Conservation (phyloP, 2,888 invertebrate species). For the Dryobota labecula region DNA sequence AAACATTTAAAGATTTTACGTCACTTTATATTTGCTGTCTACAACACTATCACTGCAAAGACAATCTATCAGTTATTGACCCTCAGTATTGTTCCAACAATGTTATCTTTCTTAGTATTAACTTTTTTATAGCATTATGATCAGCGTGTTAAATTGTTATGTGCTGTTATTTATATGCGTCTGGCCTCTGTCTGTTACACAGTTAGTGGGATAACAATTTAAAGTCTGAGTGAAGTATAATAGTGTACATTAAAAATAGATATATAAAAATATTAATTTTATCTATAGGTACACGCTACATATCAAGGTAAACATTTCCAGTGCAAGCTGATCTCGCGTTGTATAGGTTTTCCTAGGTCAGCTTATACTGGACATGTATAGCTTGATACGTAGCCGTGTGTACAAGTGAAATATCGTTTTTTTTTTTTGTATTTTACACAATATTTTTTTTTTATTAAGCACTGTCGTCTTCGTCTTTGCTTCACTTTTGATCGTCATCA, state of each 20-base stretch:
- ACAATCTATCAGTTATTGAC: slow-evolving; percentile 51
- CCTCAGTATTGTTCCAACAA: slow-evolving; percentile 31
- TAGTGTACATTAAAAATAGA: not conserved
- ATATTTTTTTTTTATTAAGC: too few species aligned
- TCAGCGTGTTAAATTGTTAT: slow-evolving; percentile 7
- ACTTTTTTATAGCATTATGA: too few species aligned
- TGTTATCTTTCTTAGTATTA: slow-evolving; percentile 29
- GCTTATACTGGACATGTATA: too few species aligned
- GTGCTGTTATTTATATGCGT: not conserved
- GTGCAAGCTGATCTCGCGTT: too few species aligned
- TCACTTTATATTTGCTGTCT: slow-evolving; percentile 23
- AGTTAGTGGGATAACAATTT: not conserved
- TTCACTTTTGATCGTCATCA: not conserved
- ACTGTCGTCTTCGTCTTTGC: not conserved
- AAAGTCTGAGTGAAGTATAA: not conserved
- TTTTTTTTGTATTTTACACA: too few species aligned
- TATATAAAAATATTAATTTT: not conserved
- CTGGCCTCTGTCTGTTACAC: not conserved
- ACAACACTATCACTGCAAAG: slow-evolving; percentile 12
- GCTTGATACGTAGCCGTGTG: too few species aligned
- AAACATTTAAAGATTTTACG: not conserved
- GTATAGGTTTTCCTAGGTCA: too few species aligned
- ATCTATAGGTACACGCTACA: too few species aligned
- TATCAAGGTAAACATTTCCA: too few species aligned
- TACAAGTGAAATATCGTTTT: too few species aligned